Evolutionary conservation across 2,797 vertebrate genomes (phyloP), one percentile per base, ranked within the genome.

Genomic region (Gymnoscopelus braueri): DNA sequence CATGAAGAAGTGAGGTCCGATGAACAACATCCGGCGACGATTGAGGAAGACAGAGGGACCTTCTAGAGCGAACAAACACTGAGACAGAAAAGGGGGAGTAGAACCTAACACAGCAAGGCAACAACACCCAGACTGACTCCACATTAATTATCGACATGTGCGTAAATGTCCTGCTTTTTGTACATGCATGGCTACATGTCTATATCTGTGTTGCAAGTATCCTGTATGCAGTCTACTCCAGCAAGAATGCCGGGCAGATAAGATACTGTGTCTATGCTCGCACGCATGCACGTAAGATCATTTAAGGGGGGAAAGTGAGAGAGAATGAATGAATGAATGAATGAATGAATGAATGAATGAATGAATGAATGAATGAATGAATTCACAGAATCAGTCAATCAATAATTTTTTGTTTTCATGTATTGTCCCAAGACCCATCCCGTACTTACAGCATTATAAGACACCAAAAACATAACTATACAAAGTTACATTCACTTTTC

Each of bases 51-150:
- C 63, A 63, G 51, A 76, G 59, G 72, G 65, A 69, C 58, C 63
- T 77, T 61, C 35, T 69, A 67, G 66, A 29, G 61, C 67, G 77
- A 85, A 76, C 58, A 66, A 56, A 39, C 7, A 49, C 63, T 53
- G 44, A 44, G 44, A 74, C 74, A 80, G 68, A 80, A 79, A 82
- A 73, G 50, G 51, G n/a, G 71, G 44, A 23, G 35, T 10, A 39
- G 53, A 52, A 70, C 54, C 55, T 55, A 66, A 59, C 56, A 60
- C 39, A 65, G 68, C 44, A 52, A 67, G 64, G 60, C 55, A 54
- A 54, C 9, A 8, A 8, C 39, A 44, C 39, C 14, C 54, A 55
- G 67, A 64, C 67, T 2, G 61, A 69, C 55, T 63, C 32, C 0
- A 0, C 14, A 9, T 71, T 52, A 69, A 62, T 80, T 65, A 67